Percentiles rank a stretch among this genome's conserved stretches.
Evolutionary conservation across 2,888 invertebrate species (phyloP).

Genomic region (Mycalesis mineus): DNA sequence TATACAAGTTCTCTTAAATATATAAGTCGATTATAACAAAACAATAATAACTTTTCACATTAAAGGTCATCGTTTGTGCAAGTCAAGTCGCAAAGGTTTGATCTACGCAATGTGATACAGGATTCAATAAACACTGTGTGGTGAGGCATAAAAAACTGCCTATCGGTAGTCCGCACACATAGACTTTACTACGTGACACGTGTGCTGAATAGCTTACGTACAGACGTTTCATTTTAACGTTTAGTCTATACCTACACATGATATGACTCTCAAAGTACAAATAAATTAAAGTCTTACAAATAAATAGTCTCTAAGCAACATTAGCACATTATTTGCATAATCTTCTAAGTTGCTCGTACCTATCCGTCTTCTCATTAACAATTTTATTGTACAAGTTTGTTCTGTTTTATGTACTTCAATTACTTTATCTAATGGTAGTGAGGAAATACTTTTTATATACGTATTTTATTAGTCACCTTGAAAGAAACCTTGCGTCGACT

Average conservation of each 20-base stretch:
- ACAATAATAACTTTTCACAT: slow-evolving; percentile 7
- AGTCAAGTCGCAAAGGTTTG: slow-evolving; percentile 44
- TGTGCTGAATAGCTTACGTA: slow-evolving; percentile 47
- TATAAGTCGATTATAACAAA: background rate
- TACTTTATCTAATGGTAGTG: slow-evolving; percentile 5
- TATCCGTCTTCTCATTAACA: background rate
- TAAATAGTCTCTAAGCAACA: background rate
- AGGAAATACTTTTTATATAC: slow-evolving; percentile 11
- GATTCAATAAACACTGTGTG: slow-evolving; percentile 71
- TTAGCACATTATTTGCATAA: background rate
- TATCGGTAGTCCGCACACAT: slow-evolving; percentile 60
- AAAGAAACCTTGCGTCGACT: slow-evolving; percentile 13
- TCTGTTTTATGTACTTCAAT: slow-evolving; percentile 5
- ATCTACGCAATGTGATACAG: slow-evolving; percentile 59
- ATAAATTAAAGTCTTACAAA: background rate
- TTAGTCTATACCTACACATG: slow-evolving; percentile 3
- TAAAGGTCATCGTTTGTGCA: slow-evolving; percentile 33
- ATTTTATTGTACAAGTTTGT: slow-evolving; percentile 1
- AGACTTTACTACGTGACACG: slow-evolving; percentile 53
- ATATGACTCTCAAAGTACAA: slow-evolving; percentile 22
- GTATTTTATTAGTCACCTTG: slow-evolving; percentile 17
- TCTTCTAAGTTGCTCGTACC: background rate
- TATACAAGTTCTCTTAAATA: background rate
- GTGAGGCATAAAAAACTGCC: slow-evolving; percentile 63
- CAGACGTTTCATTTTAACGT: slow-evolving; percentile 39